phyloP scores from a whole-genome alignment of 2,888 invertebrate genomes.

The Spisula subtruncata region DNA sequence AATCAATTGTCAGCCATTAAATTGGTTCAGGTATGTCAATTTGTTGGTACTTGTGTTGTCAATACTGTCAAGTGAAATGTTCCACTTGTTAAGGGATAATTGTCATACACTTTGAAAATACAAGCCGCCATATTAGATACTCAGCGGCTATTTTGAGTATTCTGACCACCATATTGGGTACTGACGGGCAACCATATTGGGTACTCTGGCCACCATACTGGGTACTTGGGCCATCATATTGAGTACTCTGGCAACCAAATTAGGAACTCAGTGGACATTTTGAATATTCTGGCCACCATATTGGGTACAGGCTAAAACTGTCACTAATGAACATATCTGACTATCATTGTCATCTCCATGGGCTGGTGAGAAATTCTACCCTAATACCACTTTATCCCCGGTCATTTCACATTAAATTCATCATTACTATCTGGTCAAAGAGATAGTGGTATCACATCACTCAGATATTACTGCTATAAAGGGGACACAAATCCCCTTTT shows the following conservation, averaged over 20 bases:
- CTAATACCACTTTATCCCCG: not conserved
- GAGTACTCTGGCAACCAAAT: not conserved
- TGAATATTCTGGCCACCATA: not conserved
- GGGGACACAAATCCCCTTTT: not conserved
- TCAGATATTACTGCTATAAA: not conserved
- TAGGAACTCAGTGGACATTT: not conserved
- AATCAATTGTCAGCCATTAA: constrained; percentile 33
- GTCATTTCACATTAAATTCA: constrained; percentile 5
- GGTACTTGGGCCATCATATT: not conserved
- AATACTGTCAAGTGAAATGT: not conserved
- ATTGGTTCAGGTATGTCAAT: constrained; percentile 38
- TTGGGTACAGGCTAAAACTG: not conserved
- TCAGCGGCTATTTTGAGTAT: not conserved
- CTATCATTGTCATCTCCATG: constrained; percentile 3
- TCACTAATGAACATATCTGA: not conserved
- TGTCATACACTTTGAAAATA: not conserved
- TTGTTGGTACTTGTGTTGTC: constrained; percentile 23
- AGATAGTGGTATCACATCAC: constrained; percentile 10
- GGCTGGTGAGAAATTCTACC: not conserved
- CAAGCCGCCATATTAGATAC: not conserved
- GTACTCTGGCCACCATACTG: not conserved
- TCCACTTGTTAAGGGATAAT: constrained; percentile 7
- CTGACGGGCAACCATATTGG: not conserved
- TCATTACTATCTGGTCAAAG: constrained; percentile 3
- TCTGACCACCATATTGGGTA: not conserved